These are phyloP conservation scores for Protonibea diacanthus DNA, from an alignment of 2,797 vertebrate species.

Conservation along the genomic window DNA sequence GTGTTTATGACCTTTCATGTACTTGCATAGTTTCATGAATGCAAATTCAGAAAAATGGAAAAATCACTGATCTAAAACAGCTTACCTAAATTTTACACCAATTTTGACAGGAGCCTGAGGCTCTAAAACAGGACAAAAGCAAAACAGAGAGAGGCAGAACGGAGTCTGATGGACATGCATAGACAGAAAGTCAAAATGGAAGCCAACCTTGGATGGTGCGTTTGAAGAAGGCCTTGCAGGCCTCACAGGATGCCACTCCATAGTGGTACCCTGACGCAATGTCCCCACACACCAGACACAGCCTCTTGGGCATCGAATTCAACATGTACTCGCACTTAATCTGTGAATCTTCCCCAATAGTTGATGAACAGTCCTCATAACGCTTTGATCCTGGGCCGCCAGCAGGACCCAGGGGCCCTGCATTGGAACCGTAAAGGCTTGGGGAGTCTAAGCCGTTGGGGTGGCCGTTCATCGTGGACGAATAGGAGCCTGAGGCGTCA, in stretches of 20 bases:
- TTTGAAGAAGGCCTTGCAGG: slow-evolving; percentile 99
- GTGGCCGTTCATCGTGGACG: slow-evolving; percentile 99
- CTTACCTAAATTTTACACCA: background rate
- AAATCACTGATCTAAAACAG: background rate
- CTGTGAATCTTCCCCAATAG: slow-evolving; percentile 97
- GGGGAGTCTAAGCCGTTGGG: slow-evolving; percentile 99
- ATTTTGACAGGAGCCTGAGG: background rate
- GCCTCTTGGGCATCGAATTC: slow-evolving; percentile 99
- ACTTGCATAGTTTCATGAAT: background rate
- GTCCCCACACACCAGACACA: slow-evolving; percentile 99
- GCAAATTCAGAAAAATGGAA: background rate
- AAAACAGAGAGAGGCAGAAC: background rate
- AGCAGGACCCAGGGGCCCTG: slow-evolving; percentile 91
- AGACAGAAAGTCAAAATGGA: slow-evolving; percentile 62
- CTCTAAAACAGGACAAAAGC: background rate
- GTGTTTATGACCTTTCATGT: slow-evolving; percentile 6
- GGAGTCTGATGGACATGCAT: slow-evolving; percentile 2
- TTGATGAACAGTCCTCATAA: slow-evolving; percentile 99
- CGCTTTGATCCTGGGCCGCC: slow-evolving; percentile 93
- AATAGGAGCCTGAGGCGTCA: slow-evolving; percentile 99
- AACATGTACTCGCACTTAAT: slow-evolving; percentile 99
- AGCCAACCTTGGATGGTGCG: slow-evolving; percentile 99
- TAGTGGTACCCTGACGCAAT: slow-evolving; percentile 99
- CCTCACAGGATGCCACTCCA: slow-evolving; percentile 98
- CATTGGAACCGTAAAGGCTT: slow-evolving; percentile 93